phyloP scores from a whole-genome alignment of 2,888 invertebrate species.

The Agrochola lota region DNA sequence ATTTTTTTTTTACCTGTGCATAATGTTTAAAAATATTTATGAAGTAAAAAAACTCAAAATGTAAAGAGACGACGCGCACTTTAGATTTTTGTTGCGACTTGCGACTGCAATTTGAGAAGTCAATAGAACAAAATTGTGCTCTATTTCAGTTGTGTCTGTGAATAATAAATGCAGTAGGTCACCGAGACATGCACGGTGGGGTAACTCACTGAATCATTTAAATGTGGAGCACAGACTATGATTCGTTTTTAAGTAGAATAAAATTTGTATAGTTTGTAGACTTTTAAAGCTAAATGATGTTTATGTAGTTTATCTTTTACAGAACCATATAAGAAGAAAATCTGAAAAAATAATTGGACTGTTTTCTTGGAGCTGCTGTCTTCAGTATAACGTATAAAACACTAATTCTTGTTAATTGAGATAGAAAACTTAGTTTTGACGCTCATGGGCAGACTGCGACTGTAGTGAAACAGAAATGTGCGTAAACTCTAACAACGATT shows the following conservation, averaged over 20 bases:
- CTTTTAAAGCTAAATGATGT: background rate
- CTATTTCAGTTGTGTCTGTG: slow-evolving; percentile 18
- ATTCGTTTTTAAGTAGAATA: slow-evolving; percentile 1
- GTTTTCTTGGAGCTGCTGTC: no score
- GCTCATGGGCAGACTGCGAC: no score
- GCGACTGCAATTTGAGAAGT: background rate
- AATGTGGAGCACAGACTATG: background rate
- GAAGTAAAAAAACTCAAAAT: background rate
- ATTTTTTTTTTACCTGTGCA: no score
- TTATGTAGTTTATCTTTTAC: background rate
- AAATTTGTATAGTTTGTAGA: background rate
- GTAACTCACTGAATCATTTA: slow-evolving; percentile 21
- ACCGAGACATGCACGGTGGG: slow-evolving; percentile 14
- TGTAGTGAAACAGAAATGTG: background rate
- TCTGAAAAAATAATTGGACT: no score
- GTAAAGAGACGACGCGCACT: background rate
- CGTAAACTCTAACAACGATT: background rate
- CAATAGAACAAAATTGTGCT: slow-evolving; percentile 19
- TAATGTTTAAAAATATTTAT: background rate
- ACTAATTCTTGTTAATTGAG: no score
- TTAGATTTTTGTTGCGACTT: background rate
- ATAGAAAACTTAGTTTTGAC: background rate
- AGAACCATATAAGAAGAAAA: background rate
- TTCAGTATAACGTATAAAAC: no score
- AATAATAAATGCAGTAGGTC: slow-evolving; percentile 34